These are phyloP conservation scores for Diglossa cyanea DNA, from an alignment of 2,797 vertebrate species.

Conservation along the genomic window DNA sequence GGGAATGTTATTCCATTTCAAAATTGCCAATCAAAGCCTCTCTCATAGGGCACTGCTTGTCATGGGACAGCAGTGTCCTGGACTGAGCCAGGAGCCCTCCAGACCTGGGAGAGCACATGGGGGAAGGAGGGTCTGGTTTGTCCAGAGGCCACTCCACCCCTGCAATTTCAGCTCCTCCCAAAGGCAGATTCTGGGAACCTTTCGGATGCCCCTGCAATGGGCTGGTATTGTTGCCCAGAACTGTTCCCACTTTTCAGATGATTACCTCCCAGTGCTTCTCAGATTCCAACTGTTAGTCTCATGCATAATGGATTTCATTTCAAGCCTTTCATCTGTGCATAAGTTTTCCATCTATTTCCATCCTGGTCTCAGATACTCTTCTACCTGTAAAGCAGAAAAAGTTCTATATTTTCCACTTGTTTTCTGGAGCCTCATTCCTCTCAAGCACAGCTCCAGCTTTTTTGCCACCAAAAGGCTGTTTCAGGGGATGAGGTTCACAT, in stretches of 20 bases:
- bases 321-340: conserved; percentile 47
- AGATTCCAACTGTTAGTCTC: conserved; percentile 62
- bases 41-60: neutral
- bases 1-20: neutral
- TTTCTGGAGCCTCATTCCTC: neutral
- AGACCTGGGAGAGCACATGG: neutral
- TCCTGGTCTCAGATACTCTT: neutral
- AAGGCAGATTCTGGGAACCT: neutral
- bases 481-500: neutral
- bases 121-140: neutral
- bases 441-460: neutral
- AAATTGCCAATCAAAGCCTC: conserved; percentile 22
- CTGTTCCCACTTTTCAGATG: conserved; percentile 32
- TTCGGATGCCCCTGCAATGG: neutral
- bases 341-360: conserved; percentile 58
- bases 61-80: neutral
- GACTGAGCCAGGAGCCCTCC: neutral
- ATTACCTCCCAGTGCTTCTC: conserved; percentile 60
- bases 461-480: neutral
- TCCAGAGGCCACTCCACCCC: neutral
- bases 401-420: neutral
- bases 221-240: conserved; percentile 20
- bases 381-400: conserved; percentile 5
- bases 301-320: conserved; percentile 72
- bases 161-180: neutral